Base-by-base conservation (phyloP, 92 coral and sea anemone species). In the Desmophyllum pertusum region DNA sequence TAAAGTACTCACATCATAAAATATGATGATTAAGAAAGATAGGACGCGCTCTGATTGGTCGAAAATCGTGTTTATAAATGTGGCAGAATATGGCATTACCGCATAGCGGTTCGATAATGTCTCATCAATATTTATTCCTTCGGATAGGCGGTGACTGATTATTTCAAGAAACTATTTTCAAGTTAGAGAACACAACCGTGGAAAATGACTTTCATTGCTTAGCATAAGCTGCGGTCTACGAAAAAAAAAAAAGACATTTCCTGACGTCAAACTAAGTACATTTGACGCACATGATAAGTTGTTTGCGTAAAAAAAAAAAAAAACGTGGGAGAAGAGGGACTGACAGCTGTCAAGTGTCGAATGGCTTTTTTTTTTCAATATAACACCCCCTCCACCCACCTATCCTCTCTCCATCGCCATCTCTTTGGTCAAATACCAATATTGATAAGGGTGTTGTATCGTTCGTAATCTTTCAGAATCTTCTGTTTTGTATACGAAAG, bases 231-330 rank as follows among this genome's bases (percentile, higher is more conserved):
- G 29, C 73, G 5, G 23, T 37, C 15, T 35, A 17, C 2, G 42
- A 67, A 33, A n/a, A 14, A 11, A 17, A 14, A 63, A 15, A 3
- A 19, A 63, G 21, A 19, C 33, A 67, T 67, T 67, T 67, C 14
- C 42, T 67, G n/a, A 67, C 73, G 45, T 67, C 6, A 36, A 67
- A 36, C 13, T 67, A 38, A 67, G 73, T 33, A 38, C 18, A 15
- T 67, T 67, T 67, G 73, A 67, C 73, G 42, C 45, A 67, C 42
- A 17, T 19, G 25, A 67, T 2, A 36, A 35, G 73, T 67, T 67
- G 73, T 67, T 67, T 15, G 73, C 73, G 73, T 37, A 10, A 62
- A 23, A 62, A 23, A 23, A 23, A 55, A 55, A 59, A 53, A 59
- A 59, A 27, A 21, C 65, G 10, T 59, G 65, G 15, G 35, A 59